phyloP scores from a whole-genome alignment of 2,797 vertebrate genomes.

The Lemur catta region DNA sequence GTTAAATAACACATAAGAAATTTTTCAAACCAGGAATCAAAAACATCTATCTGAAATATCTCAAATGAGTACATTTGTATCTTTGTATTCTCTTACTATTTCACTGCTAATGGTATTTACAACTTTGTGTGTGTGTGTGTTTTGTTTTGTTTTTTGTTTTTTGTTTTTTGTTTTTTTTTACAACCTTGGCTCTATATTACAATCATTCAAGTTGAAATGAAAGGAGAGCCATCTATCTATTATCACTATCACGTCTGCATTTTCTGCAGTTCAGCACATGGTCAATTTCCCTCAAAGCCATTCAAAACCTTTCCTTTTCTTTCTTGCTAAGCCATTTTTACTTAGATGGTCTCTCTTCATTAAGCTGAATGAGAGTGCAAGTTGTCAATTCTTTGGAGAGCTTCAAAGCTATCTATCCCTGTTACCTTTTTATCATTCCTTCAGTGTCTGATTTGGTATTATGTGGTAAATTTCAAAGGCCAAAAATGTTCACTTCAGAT shows the following conservation, averaged over 20 bases:
- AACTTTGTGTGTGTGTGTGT: background rate
- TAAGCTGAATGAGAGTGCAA: constrained; percentile 47
- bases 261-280: constrained; percentile 22
- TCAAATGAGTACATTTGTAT: background rate
- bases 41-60: background rate
- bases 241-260: background rate
- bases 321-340: constrained; percentile 39
- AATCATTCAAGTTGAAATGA: constrained; percentile 38
- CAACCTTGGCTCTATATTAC: background rate
- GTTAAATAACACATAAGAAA: background rate
- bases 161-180: background rate
- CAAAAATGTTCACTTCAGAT: constrained; percentile 58
- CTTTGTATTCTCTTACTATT: background rate
- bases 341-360: constrained; percentile 49
- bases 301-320: constrained; percentile 30
- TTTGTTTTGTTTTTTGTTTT: too few species aligned
- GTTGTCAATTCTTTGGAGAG: constrained; percentile 49
- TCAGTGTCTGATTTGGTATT: constrained; percentile 41
- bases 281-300: constrained; percentile 10
- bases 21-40: background rate
- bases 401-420: constrained; percentile 51
- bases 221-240: background rate
- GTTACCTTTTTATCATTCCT: constrained; percentile 56
- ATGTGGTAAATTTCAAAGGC: constrained; percentile 58
- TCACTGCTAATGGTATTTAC: background rate